These are phyloP conservation scores for Drosophila nr. medialis DNA, from an alignment of 2,888 invertebrate genomes.

Conservation along the genomic window DNA sequence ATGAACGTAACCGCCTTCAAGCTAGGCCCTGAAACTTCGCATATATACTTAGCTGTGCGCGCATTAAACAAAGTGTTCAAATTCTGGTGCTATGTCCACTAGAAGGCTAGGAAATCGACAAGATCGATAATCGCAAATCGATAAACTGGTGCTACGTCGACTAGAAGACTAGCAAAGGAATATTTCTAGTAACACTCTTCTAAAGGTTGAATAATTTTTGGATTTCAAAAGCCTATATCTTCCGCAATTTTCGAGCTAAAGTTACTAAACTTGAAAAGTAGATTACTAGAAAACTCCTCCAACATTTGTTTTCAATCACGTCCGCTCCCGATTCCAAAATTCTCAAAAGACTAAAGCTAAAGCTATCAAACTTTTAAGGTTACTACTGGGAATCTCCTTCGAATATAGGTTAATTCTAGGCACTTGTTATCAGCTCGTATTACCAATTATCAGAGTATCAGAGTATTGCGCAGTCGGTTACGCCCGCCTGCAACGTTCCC, in stretches of 20 bases:
- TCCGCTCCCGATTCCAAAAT: no score
- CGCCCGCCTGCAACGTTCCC: neutral
- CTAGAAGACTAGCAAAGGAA: neutral
- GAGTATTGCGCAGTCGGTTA: neutral
- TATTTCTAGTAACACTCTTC: neutral
- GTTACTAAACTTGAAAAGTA: neutral
- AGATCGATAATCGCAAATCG: neutral
- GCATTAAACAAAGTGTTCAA: neutral
- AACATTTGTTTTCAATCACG: neutral
- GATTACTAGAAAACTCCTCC: neutral
- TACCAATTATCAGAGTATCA: neutral
- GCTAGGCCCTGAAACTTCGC: rapidly evolving
- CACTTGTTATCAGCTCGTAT: no score
- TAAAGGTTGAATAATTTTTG: neutral
- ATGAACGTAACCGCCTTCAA: neutral
- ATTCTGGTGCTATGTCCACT: neutral
- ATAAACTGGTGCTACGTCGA: neutral
- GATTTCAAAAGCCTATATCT: neutral
- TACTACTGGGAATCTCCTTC: no score
- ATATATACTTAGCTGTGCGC: neutral
- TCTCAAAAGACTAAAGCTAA: neutral
- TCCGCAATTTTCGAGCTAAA: neutral
- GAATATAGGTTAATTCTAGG: no score
- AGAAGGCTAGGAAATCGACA: neutral
- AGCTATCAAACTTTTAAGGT: no score